Conservation (phyloP, 2,888 invertebrate genomes). For the Pycnomerus fuliginosus region DNA sequence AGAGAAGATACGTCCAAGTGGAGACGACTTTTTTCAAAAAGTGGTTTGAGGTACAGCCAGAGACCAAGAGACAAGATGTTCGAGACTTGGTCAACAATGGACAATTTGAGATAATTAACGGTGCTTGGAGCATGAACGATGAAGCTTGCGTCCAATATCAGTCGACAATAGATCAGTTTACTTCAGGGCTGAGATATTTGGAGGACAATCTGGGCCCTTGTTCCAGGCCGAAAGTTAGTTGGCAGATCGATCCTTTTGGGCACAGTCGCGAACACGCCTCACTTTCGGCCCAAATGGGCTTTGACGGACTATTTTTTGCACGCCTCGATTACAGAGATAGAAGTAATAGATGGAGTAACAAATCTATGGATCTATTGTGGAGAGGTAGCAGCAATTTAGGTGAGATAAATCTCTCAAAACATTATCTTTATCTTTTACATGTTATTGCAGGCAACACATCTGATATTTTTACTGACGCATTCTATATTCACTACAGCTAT, state of each 20-base stretch:
- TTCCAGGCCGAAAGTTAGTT: slow-evolving; percentile 71
- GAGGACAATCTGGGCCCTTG: slow-evolving; percentile 70
- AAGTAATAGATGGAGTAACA: slow-evolving; percentile 56
- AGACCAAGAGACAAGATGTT: slow-evolving; percentile 60
- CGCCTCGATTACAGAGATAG: slow-evolving; percentile 88
- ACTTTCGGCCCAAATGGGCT: slow-evolving; percentile 79
- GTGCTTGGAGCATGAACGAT: slow-evolving; percentile 86
- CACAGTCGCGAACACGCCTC: slow-evolving; percentile 86
- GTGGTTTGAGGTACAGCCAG: slow-evolving; percentile 77
- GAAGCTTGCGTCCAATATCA: slow-evolving; percentile 72
- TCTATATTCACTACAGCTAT: slow-evolving; percentile 54
- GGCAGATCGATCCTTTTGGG: slow-evolving; percentile 87
- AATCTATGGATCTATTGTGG: slow-evolving; percentile 85
- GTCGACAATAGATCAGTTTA: slow-evolving; percentile 73
- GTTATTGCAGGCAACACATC: slow-evolving; percentile 52
- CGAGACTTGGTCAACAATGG: slow-evolving; percentile 69
- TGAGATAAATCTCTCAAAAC: too few relatives aligned
- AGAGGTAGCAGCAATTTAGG: slow-evolving; percentile 69
- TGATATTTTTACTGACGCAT: slow-evolving; percentile 27
- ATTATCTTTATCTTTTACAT: too few relatives aligned
- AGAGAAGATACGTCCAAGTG: slow-evolving; percentile 79
- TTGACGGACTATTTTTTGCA: slow-evolving; percentile 84
- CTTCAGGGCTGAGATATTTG: slow-evolving; percentile 61
- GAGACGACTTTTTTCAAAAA: slow-evolving; percentile 80
- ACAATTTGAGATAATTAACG: slow-evolving; percentile 74